A percentile compares a stretch with the other conserved stretches of the same genome.
Evolutionary conservation across 2,888 invertebrate genomes (phyloP).

Genomic region (Tenthredo notha): DNA sequence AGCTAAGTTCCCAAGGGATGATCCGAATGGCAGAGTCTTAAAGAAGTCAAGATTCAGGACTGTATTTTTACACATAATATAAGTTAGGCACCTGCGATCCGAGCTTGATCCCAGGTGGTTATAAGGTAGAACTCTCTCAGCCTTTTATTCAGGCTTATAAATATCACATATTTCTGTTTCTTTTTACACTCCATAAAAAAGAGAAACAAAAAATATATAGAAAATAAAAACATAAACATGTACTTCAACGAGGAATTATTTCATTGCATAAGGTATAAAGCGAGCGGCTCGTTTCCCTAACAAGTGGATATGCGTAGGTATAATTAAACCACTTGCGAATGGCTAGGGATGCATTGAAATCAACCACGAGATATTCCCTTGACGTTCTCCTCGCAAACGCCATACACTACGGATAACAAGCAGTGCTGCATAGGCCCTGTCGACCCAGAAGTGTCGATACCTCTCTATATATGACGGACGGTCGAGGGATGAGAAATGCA

Average conservation of each 20-base stretch:
- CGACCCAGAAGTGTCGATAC: slow-evolving; percentile 33
- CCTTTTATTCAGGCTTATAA: slow-evolving; percentile 39
- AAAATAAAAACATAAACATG: background rate
- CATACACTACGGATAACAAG: slow-evolving; percentile 18
- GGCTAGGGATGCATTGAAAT: slow-evolving; percentile 26
- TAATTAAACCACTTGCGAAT: slow-evolving; percentile 47
- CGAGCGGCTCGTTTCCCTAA: background rate
- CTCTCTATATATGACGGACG: background rate
- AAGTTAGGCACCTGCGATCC: slow-evolving; percentile 36
- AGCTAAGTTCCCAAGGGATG: slow-evolving; percentile 44
- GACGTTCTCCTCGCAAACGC: slow-evolving; percentile 23
- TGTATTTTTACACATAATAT: slow-evolving; percentile 52
- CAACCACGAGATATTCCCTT: slow-evolving; percentile 26
- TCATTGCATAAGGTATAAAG: background rate
- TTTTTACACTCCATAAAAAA: background rate
- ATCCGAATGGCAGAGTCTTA: slow-evolving; percentile 47
- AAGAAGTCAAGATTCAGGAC: slow-evolving; percentile 48
- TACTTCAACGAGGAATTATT: background rate
- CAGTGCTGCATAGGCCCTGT: background rate
- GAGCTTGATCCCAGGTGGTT: slow-evolving; percentile 43
- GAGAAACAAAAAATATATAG: background rate
- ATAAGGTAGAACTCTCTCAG: slow-evolving; percentile 19
- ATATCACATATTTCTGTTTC: slow-evolving; percentile 2
- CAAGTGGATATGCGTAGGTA: slow-evolving; percentile 11
- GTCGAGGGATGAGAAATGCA: slow-evolving; percentile 37